Base-by-base conservation (phyloP, 2,888 invertebrate species). In the Orchesellides sinensis region DNA sequence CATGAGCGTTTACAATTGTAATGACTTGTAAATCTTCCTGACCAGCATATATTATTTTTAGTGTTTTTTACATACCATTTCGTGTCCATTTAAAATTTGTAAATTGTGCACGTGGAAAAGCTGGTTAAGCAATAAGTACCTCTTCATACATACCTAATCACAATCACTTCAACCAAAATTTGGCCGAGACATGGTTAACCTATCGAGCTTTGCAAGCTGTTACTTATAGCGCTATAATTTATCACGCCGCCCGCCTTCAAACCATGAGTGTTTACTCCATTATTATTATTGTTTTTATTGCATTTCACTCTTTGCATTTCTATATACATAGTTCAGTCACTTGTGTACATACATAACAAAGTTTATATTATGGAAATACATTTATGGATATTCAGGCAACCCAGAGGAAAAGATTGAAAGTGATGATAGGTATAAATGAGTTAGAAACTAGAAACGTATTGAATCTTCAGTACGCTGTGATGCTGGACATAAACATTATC, bases 251-350 rank as follows among this genome's bases (percentile, higher is more conserved):
- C 3, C n/a, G 6, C 25, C 23, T 10, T 29, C 59, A 29, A 59
- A 59, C 27, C 59, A 59, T 59, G 59, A 29, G 32, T 29, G 32
- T 59, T 59, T 25, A 32, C 59, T 17, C 32, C 59, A 59, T 59
- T 59, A 59, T 59, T 59, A 29, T n/a, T 59, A 27, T n/a, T n/a
- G n/a, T 27, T 25, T 27, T 56, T 56, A 56, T 27, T 27, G n/a
- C 21, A 6, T 52, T 2, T n/a, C n/a, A n/a, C n/a, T n/a, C n/a
- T n/a, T 52, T 49, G 1, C 49, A n/a, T 21, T 17, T 49, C 49
- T 49, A 19, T 3, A 49, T 3, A 21, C 2, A 49, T 49, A 17
- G n/a, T n/a, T n/a, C n/a, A n/a, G n/a, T n/a, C n/a, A n/a, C 21
- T 49, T 49, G 49, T 49, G 19, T 19, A 40, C 2, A 40, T 14